Evolutionary conservation across 2,797 vertebrate species (phyloP).

Genomic region (Anguilla megastoma): DNA sequence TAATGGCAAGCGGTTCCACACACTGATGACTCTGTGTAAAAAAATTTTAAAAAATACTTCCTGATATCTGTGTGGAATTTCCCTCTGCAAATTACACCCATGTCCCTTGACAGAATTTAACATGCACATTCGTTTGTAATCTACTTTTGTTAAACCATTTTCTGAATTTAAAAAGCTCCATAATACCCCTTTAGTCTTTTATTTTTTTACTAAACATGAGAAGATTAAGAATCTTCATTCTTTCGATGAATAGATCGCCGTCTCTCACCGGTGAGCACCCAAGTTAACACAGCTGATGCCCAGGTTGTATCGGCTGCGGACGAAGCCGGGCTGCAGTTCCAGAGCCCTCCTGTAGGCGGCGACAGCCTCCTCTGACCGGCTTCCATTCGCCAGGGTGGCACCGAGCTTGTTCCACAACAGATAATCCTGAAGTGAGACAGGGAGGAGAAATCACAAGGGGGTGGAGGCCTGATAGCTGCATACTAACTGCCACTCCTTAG

Average conservation of each 20-base stretch:
- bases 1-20: not conserved
- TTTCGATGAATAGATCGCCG: not conserved
- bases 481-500: not conserved
- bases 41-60: not conserved
- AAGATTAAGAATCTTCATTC: not conserved
- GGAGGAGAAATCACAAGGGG: not conserved
- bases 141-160: not conserved
- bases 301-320: constrained; percentile 96
- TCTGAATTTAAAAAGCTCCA: not conserved
- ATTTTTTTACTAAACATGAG: not conserved
- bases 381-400: constrained; percentile 94
- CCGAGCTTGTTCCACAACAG: constrained; percentile 97
- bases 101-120: not conserved
- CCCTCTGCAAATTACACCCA: not conserved
- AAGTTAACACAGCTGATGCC: constrained; percentile 98
- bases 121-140: not conserved
- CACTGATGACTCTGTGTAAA: not conserved
- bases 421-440: constrained; percentile 79
- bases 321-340: constrained; percentile 93
- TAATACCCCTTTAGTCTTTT: not conserved
- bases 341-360: constrained; percentile 91
- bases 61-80: not conserved
- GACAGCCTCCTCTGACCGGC: constrained; percentile 93
- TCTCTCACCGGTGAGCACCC: constrained; percentile 90
- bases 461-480: no score